A percentile compares a stretch with the other conserved stretches of the same genome.
Evolutionary conservation across 2,888 invertebrate genomes (phyloP).

Genomic region (Platerodrilus igneus): DNA sequence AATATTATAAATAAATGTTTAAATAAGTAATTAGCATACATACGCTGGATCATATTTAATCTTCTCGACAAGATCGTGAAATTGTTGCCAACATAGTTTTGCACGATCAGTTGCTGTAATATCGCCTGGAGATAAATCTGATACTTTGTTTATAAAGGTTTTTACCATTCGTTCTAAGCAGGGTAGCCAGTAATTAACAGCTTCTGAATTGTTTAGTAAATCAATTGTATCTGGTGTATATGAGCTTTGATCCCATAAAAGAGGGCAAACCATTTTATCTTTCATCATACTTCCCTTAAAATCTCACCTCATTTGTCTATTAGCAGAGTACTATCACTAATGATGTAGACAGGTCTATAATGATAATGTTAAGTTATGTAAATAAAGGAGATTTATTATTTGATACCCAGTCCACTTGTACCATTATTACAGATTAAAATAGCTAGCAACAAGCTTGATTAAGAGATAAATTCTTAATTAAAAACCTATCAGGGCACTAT

Average conservation of each 20-base stretch:
- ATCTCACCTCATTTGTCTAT: slow-evolving; percentile 27
- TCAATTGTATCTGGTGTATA: slow-evolving; percentile 93
- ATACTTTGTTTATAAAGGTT: slow-evolving; percentile 80
- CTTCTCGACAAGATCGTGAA: slow-evolving; percentile 71
- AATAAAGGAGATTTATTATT: no score
- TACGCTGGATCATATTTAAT: slow-evolving; percentile 76
- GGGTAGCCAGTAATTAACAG: slow-evolving; percentile 86
- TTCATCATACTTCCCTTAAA: slow-evolving; percentile 19
- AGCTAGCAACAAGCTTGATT: no score
- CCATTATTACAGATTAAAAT: no score
- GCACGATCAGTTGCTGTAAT: slow-evolving; percentile 75
- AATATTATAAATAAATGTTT: slow-evolving; percentile 1
- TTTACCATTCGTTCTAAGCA: slow-evolving; percentile 84
- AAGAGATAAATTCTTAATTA: no score
- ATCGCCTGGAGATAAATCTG: slow-evolving; percentile 70
- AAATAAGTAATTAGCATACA: slow-evolving; percentile 47
- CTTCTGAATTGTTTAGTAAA: slow-evolving; percentile 77
- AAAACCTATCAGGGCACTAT: no score
- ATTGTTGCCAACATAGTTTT: slow-evolving; percentile 75
- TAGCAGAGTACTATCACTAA: no score
- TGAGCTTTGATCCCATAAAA: slow-evolving; percentile 70
- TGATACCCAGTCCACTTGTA: no score
- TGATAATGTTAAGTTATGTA: no score
- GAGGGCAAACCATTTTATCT: slow-evolving; percentile 57
- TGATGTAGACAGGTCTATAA: no score